Conservation (phyloP, 2,888 invertebrate species). For the Cryptus armator region DNA sequence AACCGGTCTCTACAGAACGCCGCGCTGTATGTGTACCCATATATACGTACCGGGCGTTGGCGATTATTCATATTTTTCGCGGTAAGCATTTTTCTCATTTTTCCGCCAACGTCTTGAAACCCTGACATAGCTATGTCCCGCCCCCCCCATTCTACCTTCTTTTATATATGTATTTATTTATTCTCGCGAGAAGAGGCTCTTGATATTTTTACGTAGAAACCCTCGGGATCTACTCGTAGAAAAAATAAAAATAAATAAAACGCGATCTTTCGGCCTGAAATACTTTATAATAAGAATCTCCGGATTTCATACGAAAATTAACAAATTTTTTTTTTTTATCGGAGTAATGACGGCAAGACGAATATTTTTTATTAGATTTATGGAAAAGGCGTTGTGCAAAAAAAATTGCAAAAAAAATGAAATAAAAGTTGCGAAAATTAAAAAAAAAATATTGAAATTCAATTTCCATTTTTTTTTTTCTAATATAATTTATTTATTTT, state of each 20-base stretch:
- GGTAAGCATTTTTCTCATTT: constrained; percentile 38
- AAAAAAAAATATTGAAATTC: too few relatives aligned
- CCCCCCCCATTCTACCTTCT: background rate
- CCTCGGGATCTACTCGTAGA: background rate
- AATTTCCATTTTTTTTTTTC: too few relatives aligned
- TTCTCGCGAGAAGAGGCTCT: constrained; percentile 20
- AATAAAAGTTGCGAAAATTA: too few relatives aligned
- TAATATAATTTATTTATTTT: too few relatives aligned
- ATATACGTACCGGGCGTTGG: constrained; percentile 1
- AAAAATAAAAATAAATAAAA: background rate
- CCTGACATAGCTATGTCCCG: constrained; percentile 12
- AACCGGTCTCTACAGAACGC: background rate
- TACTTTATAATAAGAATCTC: background rate
- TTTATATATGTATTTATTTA: constrained; percentile 33
- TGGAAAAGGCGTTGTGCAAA: background rate
- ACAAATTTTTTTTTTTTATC: background rate
- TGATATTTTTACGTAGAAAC: constrained; percentile 29
- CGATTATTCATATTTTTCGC: constrained; percentile 54
- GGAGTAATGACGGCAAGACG: background rate
- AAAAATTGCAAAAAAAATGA: background rate
- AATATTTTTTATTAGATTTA: background rate
- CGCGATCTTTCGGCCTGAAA: background rate
- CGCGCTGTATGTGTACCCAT: background rate
- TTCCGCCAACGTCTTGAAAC: constrained; percentile 23
- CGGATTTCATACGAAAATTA: background rate